Percentiles rank a stretch among this genome's conserved stretches.
Evolutionary conservation across 1,140 invertebrate genomes (phyloP).

Genomic region (roundworm (Caenorhabditis elegans)): WBcel235 BX284606.5:16591501-16592000

Average conservation of each 20-base stretch:
- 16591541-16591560: background rate
- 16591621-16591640: conserved; percentile 18
- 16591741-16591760: background rate
- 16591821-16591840: conserved; percentile 29
- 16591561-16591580: background rate
- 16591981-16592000: background rate
- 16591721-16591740: background rate
- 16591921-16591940: conserved; percentile 30
- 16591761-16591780: background rate
- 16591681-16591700: conserved; percentile 14
- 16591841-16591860: conserved; percentile 21
- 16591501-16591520: no score
- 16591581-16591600: background rate
- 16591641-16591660: background rate
- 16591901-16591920: conserved; percentile 29
- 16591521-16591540: background rate
- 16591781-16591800: conserved; percentile 27
- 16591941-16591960: conserved; percentile 24
- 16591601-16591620: background rate
- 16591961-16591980: background rate
- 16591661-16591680: background rate
- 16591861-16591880: conserved; percentile 20
- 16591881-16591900: conserved; percentile 31
- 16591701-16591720: background rate
- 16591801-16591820: conserved; percentile 30